Evolutionary conservation across 2,888 invertebrate species (phyloP).

Genomic region (Bellardia pandia): DNA sequence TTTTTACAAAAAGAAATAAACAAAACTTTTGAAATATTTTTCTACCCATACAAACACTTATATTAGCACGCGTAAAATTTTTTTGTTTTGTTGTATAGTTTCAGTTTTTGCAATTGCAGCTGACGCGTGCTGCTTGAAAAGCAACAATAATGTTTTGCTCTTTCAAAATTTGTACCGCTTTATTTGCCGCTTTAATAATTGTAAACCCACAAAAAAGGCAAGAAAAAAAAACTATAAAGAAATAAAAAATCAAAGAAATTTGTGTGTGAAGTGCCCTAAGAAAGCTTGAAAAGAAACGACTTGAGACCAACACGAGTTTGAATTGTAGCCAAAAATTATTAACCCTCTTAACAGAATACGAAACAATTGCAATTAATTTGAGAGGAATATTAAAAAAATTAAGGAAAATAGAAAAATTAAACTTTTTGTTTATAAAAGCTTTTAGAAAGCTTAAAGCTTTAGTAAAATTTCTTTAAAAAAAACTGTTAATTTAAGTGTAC

Average conservation of each 20-base stretch:
- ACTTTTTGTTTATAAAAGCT: no score
- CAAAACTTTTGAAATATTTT: slow-evolving; percentile 55
- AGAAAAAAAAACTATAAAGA: slow-evolving; percentile 29
- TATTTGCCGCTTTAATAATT: slow-evolving; percentile 58
- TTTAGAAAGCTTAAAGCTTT: no score
- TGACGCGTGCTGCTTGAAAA: slow-evolving; percentile 68
- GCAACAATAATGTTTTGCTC: slow-evolving; percentile 57
- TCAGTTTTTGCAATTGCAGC: slow-evolving; percentile 68
- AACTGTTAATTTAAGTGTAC: no score
- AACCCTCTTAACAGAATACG: slow-evolving; percentile 57
- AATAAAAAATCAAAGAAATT: slow-evolving; percentile 65
- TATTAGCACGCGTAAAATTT: slow-evolving; percentile 67
- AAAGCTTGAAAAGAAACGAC: slow-evolving; percentile 42
- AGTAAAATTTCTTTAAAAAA: no score
- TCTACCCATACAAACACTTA: slow-evolving; percentile 55
- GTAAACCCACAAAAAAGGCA: background rate
- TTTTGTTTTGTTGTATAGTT: slow-evolving; percentile 57
- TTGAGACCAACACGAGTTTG: slow-evolving; percentile 68
- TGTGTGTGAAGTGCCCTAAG: slow-evolving; percentile 31
- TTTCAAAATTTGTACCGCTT: slow-evolving; percentile 38
- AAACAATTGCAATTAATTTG: background rate
- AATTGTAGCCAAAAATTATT: slow-evolving; percentile 67
- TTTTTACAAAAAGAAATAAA: slow-evolving; percentile 12
- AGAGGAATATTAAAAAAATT: background rate
- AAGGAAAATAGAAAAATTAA: no score